These are phyloP conservation scores for Stenoptilia bipunctidactyla DNA, from an alignment of 2,888 invertebrate species.

Conservation along the genomic window DNA sequence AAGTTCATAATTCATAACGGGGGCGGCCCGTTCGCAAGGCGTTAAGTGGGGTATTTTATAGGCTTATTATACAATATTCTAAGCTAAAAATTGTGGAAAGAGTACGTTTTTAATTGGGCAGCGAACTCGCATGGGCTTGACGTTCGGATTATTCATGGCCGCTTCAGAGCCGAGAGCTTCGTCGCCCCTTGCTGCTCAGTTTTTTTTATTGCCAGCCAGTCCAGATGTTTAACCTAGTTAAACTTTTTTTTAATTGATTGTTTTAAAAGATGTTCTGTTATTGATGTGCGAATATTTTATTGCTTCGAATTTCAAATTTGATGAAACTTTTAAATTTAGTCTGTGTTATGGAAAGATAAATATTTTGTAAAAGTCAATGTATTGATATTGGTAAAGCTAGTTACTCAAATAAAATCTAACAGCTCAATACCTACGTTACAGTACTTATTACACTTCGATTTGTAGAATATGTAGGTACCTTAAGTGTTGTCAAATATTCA, in stretches of 20 bases:
- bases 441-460: no score
- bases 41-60: conserved; percentile 70
- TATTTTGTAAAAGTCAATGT: no score
- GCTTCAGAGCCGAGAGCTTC: conserved; percentile 52
- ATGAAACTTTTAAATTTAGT: no score
- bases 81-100: conserved; percentile 70
- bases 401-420: no score
- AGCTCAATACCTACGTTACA: no score
- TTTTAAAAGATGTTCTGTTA: not conserved
- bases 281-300: not conserved
- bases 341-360: no score
- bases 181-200: conserved; percentile 39
- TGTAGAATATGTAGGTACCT: no score
- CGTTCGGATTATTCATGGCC: conserved; percentile 66
- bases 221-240: conserved; percentile 25
- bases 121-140: conserved; percentile 61
- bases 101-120: conserved; percentile 70
- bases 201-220: conserved; percentile 34
- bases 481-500: no score
- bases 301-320: no score
- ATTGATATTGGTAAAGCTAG: no score
- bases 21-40: conserved; percentile 43
- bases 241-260: conserved; percentile 20
- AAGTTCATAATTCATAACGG: conserved; percentile 62
- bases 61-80: conserved; percentile 72